Evolutionary conservation across 2,888 invertebrate genomes (phyloP).

Genomic region (Sarcophaga caerulescens): DNA sequence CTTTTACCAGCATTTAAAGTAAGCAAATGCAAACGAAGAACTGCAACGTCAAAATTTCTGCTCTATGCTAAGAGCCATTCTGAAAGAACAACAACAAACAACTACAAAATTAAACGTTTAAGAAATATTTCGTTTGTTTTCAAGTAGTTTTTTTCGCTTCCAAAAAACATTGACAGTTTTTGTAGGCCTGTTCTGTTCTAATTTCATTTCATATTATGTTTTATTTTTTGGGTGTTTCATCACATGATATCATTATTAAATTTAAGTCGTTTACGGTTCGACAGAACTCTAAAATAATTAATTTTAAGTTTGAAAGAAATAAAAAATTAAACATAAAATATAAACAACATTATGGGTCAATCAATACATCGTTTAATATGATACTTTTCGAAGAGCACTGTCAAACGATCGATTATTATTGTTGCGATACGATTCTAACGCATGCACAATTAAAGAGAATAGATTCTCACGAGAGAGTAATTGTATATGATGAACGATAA

Average conservation of each 20-base stretch:
- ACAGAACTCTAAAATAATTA: conserved; percentile 24
- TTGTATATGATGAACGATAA: too few species aligned
- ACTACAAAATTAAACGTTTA: conserved; percentile 44
- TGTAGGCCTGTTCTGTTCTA: conserved; percentile 37
- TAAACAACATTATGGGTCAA: too few species aligned
- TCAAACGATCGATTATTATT: too few species aligned
- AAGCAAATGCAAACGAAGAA: not conserved
- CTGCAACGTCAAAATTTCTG: conserved; percentile 41
- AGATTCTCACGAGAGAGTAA: too few species aligned
- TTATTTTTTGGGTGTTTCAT: conserved; percentile 39
- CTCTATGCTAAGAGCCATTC: not conserved
- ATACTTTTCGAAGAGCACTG: too few species aligned
- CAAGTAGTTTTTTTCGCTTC: conserved; percentile 40
- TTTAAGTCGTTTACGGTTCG: conserved; percentile 47
- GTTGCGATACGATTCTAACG: too few species aligned
- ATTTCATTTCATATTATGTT: conserved; percentile 39
- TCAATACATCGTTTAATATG: too few species aligned
- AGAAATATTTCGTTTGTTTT: conserved; percentile 57
- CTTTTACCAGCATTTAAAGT: conserved; percentile 47
- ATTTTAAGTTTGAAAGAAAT: not conserved
- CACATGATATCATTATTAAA: conserved; percentile 40
- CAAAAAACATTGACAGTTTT: conserved; percentile 53
- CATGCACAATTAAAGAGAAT: too few species aligned
- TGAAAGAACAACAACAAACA: conserved; percentile 1
- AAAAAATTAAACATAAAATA: too few species aligned